Base-by-base conservation (phyloP, 92 coral and sea anemone species). In the Micromussa lordhowensis region DNA sequence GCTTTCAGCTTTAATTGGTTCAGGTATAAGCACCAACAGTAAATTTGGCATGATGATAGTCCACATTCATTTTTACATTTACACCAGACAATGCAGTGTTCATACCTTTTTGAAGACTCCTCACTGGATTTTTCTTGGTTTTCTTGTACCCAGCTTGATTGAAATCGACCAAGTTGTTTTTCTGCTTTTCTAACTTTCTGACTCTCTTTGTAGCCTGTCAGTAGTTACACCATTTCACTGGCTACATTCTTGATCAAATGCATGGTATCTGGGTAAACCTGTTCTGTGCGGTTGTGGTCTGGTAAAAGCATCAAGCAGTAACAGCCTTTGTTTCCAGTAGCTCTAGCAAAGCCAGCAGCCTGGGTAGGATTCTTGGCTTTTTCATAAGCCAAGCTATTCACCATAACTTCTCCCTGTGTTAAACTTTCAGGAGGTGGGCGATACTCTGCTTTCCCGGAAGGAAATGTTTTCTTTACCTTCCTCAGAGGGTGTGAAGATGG, bases 251-350 rank as follows among this genome's bases (percentile, higher is more conserved):
- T 92, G 32, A 89, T 30, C 57, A 82, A 48, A 53, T 92, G 94
- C 92, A 92, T 92, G 29, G 64, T 69, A 75, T 92, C 94, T 13
- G 92, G 94, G 35, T 88, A 92, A 19, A 73, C 92, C 69, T 92
- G 92, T 5, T 81, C 57, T 5, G 91, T 83, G 34, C 90, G 75
- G 84, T 92, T 88, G 76, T 72, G 83, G 73, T 76, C 89, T 38
- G 92, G 94, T 13, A 92, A 75, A 19, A 92, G 86, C 94, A 92
- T 92, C 71, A 91, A 79, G 49, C 86, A 81, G 72, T 78, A 53
- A 66, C 91, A 88, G 32, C 91, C 88, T 85, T 88, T 91, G 34
- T 73, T 59, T 31, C 94, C 91, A 77, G 94, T 87, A 12, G 88
- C 91, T 40, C 78, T 70, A 9, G 89, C 86, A 55, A 79, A 68